Evolutionary conservation across 1,140 invertebrate genomes (phyloP).

Genomic region (Calliopsis andreniformis): DNA sequence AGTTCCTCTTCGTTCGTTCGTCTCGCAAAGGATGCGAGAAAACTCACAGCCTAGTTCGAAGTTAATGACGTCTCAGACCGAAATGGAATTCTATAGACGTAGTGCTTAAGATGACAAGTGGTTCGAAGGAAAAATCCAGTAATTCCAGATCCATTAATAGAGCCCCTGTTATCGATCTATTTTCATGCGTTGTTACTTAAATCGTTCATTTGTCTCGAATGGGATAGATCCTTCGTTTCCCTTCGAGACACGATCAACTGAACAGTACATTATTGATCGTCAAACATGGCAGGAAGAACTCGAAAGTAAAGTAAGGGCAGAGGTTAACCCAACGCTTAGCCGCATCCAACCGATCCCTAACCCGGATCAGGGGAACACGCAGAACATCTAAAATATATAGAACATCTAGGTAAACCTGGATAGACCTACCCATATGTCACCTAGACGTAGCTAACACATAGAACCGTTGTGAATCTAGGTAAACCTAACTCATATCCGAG

Average conservation of each 20-base stretch:
- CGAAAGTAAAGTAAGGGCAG: constrained; percentile 17
- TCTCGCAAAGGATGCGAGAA: constrained; percentile 28
- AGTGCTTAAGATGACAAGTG: constrained; percentile 17
- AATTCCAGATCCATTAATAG: no score
- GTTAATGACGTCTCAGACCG: constrained; percentile 47
- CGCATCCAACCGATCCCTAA: constrained; percentile 11
- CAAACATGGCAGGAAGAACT: not conserved
- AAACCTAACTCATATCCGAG: constrained; percentile 38
- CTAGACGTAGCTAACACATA: constrained; percentile 2
- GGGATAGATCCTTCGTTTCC: not conserved
- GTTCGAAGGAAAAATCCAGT: no score
- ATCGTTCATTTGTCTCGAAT: not conserved
- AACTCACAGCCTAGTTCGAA: constrained; percentile 34
- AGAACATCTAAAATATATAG: constrained; percentile 11
- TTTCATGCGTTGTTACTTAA: not conserved
- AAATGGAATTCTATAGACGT: constrained; percentile 44
- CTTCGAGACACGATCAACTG: not conserved
- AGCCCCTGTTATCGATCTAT: no score
- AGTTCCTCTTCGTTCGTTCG: constrained; percentile 22
- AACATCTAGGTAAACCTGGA: constrained; percentile 32
- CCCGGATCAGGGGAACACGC: constrained; percentile 21
- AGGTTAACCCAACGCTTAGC: constrained; percentile 16
- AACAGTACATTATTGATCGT: not conserved
- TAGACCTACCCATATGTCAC: constrained; percentile 31
- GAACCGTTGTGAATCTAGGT: constrained; percentile 13